Base-by-base conservation (phyloP, 2,888 invertebrate species). In the Quadroppia sp. region DNA sequence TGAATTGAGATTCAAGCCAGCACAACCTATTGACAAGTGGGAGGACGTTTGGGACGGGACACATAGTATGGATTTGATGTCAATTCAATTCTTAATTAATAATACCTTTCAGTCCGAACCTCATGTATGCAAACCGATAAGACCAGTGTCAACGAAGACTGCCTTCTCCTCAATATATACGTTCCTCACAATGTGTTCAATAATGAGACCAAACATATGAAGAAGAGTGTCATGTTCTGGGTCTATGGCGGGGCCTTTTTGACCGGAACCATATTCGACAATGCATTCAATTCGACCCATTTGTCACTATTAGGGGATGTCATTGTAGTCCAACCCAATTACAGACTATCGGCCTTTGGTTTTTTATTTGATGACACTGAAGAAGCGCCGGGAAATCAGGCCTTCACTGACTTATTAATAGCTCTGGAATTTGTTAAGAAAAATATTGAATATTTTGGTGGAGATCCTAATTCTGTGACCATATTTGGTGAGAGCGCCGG, bases 301-400 rank as follows among this genome's bases (percentile, higher is more conserved):
- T 20, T 71, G 11, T 50, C 71, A 20, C 25, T 40, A 23, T 20
- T 56, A 2, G 83, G 83, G n/a, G 59, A 59, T 50, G 71, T 71
- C 11, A 53, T 71, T 53, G 71, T 71, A 23, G 71, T 71, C n/a
- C 28, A 50, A 13, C 30, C 23, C 20, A 56, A 40, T 25, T 71
- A 71, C 23, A 30, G 71, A 30, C 23, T 71, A 1, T 50, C 53
- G n/a, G 32, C 71, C 6, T 71, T 71, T 32, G 71, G 71, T 30
- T 71, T 71, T 56, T 25, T 71, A 17, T 56, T 56, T n/a, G 56
- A 36, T 23, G 71, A 40, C 28, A 71, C 30, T 2, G 32, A 32
- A 1, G 32, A 71, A 40, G 28, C 71, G 30, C 71, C 71, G n/a
- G 59, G 59, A 30, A 71, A 71, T 53, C 36, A 50, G n/a, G 71